These are phyloP conservation scores for Drosophila guanche DNA, from an alignment of 1,140 invertebrate genomes.

Conservation along the genomic window DNA sequence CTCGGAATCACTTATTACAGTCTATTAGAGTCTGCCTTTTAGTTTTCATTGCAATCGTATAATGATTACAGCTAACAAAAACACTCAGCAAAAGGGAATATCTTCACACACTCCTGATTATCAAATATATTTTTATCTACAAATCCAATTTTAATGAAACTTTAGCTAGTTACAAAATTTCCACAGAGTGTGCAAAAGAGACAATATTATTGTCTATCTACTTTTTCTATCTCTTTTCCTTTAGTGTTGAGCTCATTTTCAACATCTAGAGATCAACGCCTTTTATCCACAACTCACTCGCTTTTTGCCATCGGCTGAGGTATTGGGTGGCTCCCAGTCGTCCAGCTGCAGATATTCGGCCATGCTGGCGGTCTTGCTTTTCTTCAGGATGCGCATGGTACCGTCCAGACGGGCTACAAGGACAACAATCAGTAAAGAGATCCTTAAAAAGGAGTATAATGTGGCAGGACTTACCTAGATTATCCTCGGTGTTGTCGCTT, in stretches of 20 bases:
- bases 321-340: conserved; percentile 86
- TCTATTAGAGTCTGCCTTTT: too few relatives aligned
- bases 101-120: too few relatives aligned
- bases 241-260: too few relatives aligned
- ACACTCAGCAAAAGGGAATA: too few relatives aligned
- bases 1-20: too few relatives aligned
- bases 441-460: not conserved
- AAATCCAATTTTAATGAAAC: not conserved
- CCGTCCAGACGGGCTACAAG: conserved; percentile 94
- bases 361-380: conserved; percentile 86
- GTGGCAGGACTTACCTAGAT: conserved; percentile 65
- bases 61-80: too few relatives aligned
- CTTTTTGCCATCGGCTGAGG: conserved; percentile 92
- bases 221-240: too few relatives aligned
- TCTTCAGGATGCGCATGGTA: conserved; percentile 86
- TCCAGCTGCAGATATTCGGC: conserved; percentile 96
- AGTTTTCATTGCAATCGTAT: too few relatives aligned
- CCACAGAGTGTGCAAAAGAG: too few relatives aligned
- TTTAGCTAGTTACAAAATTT: not conserved
- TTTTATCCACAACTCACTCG: conserved; percentile 87
- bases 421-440: not conserved
- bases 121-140: too few relatives aligned
- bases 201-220: too few relatives aligned
- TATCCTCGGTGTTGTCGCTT: conserved; percentile 73
- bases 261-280: not conserved